Evolutionary conservation across 2,888 invertebrate species (phyloP).

Genomic region (Marronus borbonicus): DNA sequence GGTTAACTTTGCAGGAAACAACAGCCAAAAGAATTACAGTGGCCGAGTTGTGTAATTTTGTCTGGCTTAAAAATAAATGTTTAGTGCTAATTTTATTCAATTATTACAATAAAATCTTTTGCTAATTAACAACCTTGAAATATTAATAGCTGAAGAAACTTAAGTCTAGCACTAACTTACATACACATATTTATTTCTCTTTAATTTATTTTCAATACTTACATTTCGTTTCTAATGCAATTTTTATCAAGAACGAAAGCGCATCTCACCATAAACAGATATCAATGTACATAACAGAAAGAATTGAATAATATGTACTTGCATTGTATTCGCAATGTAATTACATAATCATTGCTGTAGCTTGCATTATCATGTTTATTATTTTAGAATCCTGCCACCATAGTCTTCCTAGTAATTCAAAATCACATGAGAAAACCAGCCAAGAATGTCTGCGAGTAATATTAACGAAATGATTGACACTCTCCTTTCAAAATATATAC

Average conservation of each 20-base stretch:
- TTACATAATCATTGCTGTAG: neutral
- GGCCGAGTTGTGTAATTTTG: no score
- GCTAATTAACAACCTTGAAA: neutral
- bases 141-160: neutral
- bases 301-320: neutral
- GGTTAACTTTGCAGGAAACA: no score
- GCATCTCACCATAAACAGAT: conserved; percentile 64
- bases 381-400: neutral
- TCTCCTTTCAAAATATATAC: neutral
- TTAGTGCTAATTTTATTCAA: no score
- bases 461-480: neutral
- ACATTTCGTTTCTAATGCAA: conserved; percentile 14
- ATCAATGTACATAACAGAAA: neutral
- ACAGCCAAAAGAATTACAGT: no score
- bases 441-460: neutral
- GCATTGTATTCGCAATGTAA: conserved; percentile 2
- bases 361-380: neutral
- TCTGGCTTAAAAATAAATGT: no score
- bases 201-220: neutral
- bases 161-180: neutral
- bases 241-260: conserved; percentile 56
- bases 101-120: no score
- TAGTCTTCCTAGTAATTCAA: neutral
- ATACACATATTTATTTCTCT: neutral
- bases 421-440: neutral